Evolutionary conservation across 2,113 vertebrate species (phyloP).

Genomic region (Poicephalus meyeri): DNA sequence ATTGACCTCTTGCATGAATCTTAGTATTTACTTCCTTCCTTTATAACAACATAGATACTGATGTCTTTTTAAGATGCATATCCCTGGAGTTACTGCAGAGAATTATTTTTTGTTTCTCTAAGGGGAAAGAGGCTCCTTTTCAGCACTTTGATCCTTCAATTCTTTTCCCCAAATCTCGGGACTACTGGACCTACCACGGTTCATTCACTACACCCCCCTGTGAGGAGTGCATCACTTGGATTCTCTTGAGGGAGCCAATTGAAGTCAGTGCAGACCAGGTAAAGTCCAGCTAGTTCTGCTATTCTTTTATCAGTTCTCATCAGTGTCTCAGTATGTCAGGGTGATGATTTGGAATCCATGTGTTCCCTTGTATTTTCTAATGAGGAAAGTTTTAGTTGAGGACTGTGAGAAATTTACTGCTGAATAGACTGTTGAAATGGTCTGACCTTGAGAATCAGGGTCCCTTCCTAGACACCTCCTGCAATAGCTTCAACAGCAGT

Average conservation of each 20-base stretch:
- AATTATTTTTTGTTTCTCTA: slow-evolving; percentile 2
- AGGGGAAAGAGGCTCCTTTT: slow-evolving; percentile 90
- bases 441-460: background rate
- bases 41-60: background rate
- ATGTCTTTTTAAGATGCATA: background rate
- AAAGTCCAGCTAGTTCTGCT: background rate
- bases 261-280: slow-evolving; percentile 89
- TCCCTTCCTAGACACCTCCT: background rate
- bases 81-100: background rate
- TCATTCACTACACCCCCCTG: slow-evolving; percentile 96
- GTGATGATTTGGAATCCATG: background rate
- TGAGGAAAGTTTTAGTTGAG: background rate
- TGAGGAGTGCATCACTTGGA: slow-evolving; percentile 94
- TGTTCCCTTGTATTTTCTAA: background rate
- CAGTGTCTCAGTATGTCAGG: background rate
- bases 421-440: background rate
- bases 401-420: background rate
- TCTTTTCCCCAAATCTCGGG: slow-evolving; percentile 86
- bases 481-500: background rate
- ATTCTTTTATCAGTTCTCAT: background rate
- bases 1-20: background rate
- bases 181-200: slow-evolving; percentile 95
- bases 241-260: slow-evolving; percentile 88
- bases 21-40: background rate
- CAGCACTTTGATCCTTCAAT: slow-evolving; percentile 83